Evolutionary conservation across 2,888 invertebrate species (phyloP), one percentile per base, ranked within the genome.

Genomic region (Diabrotica balteata): DNA sequence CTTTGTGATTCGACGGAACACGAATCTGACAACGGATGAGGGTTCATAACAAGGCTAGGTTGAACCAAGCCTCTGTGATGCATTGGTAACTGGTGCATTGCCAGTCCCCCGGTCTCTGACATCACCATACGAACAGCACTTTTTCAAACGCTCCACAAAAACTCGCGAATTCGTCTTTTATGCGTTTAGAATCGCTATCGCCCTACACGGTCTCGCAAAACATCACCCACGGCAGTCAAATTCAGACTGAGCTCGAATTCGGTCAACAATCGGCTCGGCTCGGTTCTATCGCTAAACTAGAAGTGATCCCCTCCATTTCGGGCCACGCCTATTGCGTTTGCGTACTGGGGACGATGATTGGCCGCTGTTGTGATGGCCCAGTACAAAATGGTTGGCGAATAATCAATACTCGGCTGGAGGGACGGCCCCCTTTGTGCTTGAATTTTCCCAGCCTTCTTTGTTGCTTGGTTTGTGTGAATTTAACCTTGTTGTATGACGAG

Each of bases 51-150:
- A 81, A 88, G 84, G 83, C 88, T 87, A 77, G 88, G 88, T 80
- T 88, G 88, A 78, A 86, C 85, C 86, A 88, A 84, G 82, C 87
- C 88, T 76, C 83, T 78, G 77, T 83, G 83, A 83, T 87, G 87
- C 85, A 87, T 85, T 77, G 87, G 87, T 84, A 87, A 85, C 85
- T 88, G 88, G 86, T 88, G 88, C 86, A 88, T 88, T 86, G 87
- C 87, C 87, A 88, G 87, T 86, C 87, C 87, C 85, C 88, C 87
- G 82, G 88, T 87, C 87, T 88, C 88, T 86, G 88, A 88, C 88
- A 88, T 88, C 86, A 88, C 88, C 88, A 88, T 88, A 86, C 84
- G 84, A 82, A 54, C 42, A 54, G 9, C 47, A 47, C 47, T 47
- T 47, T 47, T 47, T 47, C 47, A 63, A 74, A 75, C 76, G 69